These are phyloP conservation scores for Ptilonorhynchus violaceus DNA, from an alignment of 2,113 vertebrate species.

Conservation along the genomic window DNA sequence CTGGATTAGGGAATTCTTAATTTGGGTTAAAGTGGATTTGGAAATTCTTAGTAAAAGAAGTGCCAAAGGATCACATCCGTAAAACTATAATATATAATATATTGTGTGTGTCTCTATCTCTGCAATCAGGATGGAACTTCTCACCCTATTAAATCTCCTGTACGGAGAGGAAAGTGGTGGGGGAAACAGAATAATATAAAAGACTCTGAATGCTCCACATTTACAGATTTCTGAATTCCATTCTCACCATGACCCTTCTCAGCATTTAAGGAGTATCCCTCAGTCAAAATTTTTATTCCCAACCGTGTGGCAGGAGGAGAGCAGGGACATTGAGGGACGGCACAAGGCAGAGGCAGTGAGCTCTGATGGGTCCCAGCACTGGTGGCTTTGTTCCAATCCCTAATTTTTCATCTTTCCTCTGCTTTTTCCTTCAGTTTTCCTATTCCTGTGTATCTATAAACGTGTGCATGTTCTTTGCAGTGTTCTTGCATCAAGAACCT, in stretches of 20 bases:
- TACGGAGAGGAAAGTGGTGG: background rate
- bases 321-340: rapidly evolving
- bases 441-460: rapidly evolving
- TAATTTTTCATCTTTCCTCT: background rate
- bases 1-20: background rate
- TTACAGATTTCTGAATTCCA: background rate
- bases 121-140: background rate
- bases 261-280: background rate
- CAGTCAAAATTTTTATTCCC: background rate
- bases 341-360: background rate
- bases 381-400: background rate
- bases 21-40: background rate
- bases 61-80: background rate
- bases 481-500: background rate
- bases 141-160: background rate
- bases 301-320: background rate
- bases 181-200: background rate
- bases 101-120: background rate
- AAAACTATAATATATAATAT: background rate
- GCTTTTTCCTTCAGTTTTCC: background rate
- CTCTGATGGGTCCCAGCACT: background rate
- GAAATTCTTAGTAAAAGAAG: background rate
- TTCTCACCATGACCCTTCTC: background rate
- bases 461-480: too few species aligned
- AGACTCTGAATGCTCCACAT: background rate